phyloP scores from a whole-genome alignment of 2,888 invertebrate species.

The Caenorhabditis becei region DNA sequence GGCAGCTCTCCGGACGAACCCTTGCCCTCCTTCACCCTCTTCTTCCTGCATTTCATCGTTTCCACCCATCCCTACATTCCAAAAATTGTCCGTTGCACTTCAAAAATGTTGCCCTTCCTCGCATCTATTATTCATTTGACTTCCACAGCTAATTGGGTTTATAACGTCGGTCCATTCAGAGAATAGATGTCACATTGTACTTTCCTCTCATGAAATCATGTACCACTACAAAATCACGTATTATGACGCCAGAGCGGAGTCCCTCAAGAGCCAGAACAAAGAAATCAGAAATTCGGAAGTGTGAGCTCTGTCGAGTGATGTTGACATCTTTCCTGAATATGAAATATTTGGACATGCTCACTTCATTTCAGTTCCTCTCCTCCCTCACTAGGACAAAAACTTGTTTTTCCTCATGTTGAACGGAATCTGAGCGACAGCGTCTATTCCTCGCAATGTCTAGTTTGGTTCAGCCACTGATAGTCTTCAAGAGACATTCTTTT shows the following conservation, averaged over 20 bases:
- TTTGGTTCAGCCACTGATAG: background rate
- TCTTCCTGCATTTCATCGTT: constrained; percentile 6
- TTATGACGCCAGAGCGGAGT: constrained; percentile 34
- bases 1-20: constrained; percentile 52
- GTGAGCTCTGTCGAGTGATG: constrained; percentile 46
- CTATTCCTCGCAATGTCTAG: constrained; percentile 11
- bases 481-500: background rate
- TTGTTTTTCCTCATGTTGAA: constrained; percentile 33
- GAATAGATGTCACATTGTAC: constrained; percentile 45
- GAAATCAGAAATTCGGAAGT: constrained; percentile 47
- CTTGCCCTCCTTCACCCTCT: constrained; percentile 7
- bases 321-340: constrained; percentile 51
- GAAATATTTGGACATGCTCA: constrained; percentile 41
- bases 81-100: constrained; percentile 26
- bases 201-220: constrained; percentile 12
- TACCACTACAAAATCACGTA: constrained; percentile 50
- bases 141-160: constrained; percentile 19
- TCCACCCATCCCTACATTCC: background rate
- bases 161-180: constrained; percentile 16
- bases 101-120: constrained; percentile 14
- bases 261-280: constrained; percentile 35
- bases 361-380: constrained; percentile 23
- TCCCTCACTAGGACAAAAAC: constrained; percentile 40
- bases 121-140: constrained; percentile 33
- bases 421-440: constrained; percentile 29